A percentile compares a stretch with the other conserved stretches of the same genome.
These are phyloP conservation scores for Grapholita molesta DNA, from an alignment of 1,140 invertebrate genomes.

Conservation along the genomic window DNA sequence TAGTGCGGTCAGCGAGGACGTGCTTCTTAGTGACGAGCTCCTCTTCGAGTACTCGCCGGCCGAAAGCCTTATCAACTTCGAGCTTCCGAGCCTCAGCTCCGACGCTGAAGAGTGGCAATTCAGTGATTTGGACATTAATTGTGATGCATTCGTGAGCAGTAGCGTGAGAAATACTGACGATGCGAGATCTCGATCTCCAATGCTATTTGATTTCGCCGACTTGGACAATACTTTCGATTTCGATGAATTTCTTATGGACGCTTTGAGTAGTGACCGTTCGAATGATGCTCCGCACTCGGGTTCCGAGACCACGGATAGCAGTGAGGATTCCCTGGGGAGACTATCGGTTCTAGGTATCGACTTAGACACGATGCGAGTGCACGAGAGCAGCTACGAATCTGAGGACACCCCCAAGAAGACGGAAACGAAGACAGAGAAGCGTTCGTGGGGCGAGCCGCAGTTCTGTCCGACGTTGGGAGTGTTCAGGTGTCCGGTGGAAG, in stretches of 20 bases:
- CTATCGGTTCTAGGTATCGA: conserved; percentile 18
- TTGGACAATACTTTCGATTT: conserved; percentile 55
- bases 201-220: conserved; percentile 35
- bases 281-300: conserved; percentile 41
- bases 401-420: conserved; percentile 26
- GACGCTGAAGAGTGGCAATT: conserved; percentile 52
- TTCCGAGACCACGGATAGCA: conserved; percentile 36
- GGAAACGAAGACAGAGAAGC: conserved; percentile 36
- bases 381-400: conserved; percentile 31
- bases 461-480: conserved; percentile 64
- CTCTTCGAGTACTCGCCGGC: conserved; percentile 65
- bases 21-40: conserved; percentile 52
- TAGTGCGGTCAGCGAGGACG: conserved; percentile 45
- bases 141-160: conserved; percentile 58
- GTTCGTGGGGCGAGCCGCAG: conserved; percentile 57
- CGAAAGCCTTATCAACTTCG: conserved; percentile 69
- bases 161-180: conserved; percentile 48
- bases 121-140: conserved; percentile 56
- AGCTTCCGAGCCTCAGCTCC: conserved; percentile 44
- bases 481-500: conserved; percentile 80
- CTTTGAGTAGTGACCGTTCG: conserved; percentile 50
- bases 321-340: conserved; percentile 20
- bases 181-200: conserved; percentile 3
- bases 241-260: conserved; percentile 60
- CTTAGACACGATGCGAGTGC: conserved; percentile 34